Percentiles rank a stretch among this genome's conserved stretches.
Conservation (phyloP, 2,888 invertebrate species). For the Oscheius sp. region DNA sequence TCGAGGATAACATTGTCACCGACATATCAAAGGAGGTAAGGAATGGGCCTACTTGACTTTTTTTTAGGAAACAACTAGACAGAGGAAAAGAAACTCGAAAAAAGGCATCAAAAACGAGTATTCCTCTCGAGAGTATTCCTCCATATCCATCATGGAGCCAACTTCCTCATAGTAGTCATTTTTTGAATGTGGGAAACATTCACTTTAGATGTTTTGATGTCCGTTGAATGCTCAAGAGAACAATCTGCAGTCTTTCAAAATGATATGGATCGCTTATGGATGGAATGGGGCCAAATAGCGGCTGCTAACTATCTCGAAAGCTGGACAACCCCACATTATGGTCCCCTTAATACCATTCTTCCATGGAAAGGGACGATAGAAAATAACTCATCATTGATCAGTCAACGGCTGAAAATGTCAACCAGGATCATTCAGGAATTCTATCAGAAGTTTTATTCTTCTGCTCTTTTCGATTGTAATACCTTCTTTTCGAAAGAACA, state of each 20-base stretch:
- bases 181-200: neutral
- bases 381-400: neutral
- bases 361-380: constrained; percentile 19
- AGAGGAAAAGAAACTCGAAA: too few species aligned
- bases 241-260: constrained; percentile 4
- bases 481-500: constrained; percentile 42
- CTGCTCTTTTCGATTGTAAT: constrained; percentile 31
- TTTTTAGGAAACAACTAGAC: too few species aligned
- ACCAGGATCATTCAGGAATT: constrained; percentile 34
- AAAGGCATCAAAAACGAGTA: neutral
- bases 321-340: neutral
- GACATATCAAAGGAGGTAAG: too few species aligned
- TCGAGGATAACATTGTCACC: too few species aligned
- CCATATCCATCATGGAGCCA: constrained; percentile 38
- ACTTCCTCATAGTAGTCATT: constrained; percentile 25
- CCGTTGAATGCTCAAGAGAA: neutral
- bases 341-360: neutral
- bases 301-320: constrained; percentile 27
- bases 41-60: too few species aligned
- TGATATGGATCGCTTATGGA: constrained; percentile 33
- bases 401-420: constrained; percentile 32
- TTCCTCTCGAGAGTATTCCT: constrained; percentile 40
- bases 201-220: constrained; percentile 2
- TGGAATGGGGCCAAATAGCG: constrained; percentile 35
- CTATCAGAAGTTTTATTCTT: constrained; percentile 35